Base-by-base conservation (phyloP, 1,140 invertebrate genomes). In the Sarcophaga peregrina region DNA sequence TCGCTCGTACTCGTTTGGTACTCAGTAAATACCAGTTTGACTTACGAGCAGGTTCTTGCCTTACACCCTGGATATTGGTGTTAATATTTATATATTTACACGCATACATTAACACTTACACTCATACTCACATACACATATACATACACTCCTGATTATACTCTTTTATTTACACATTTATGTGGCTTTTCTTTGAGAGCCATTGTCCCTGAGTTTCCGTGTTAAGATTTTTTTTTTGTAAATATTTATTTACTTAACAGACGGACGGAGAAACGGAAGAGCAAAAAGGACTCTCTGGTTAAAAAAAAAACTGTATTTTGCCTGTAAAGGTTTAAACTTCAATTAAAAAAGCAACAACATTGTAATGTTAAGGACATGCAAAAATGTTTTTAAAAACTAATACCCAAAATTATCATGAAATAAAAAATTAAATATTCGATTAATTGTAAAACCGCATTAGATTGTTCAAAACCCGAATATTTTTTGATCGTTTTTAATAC, bases 11-110 rank as follows among this genome's bases (percentile, higher is more conserved):
- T 37, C 25, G 25, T 37, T 37, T 37, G 25, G 25, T 68, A 68
- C 20, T 20, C 62, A 68, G 62, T 68, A 68, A 68, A 68, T 68
- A 68, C 62, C n/a, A 68, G 17, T 68, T 68, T 68, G 17, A 68
- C 62, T 68, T 68, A 68, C 20, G 62, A 25, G 62, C n/a, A 11
- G 62, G 17, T n/a, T n/a, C n/a, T 68, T 20, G 62, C 62, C n/a
- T 68, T 20, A 68, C 62, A 68, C 62, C 62, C n/a, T n/a, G 54
- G 54, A 13, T 58, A 5, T 5, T 58, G 54, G 54, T 58, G 54
- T 15, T 58, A 58, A 58, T 58, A 58, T 58, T 58, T 58, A 58
- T 58, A 37, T 37, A 58, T n/a, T 58, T 58, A 7, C 54, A 58
- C 54, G 15, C n/a, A 58, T 4, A 37, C 54, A 58, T 15, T 1